A percentile compares a stretch with the other conserved stretches of the same genome.
These are phyloP conservation scores for Laticauda colubrina DNA, from an alignment of 2,113 vertebrate genomes.

Conservation along the genomic window DNA sequence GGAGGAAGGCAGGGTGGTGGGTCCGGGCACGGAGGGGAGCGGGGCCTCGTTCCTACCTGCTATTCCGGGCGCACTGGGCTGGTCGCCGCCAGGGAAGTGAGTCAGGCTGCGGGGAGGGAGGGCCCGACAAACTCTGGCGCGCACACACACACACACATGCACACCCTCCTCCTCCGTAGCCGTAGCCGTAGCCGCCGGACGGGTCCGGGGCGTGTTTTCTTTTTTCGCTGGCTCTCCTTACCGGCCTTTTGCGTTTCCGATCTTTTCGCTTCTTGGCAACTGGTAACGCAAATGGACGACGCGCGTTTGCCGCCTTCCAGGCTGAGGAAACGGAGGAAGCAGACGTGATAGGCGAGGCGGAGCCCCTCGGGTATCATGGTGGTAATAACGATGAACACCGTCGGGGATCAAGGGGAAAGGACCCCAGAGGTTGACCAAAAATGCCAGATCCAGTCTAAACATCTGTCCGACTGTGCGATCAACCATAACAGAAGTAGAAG, in stretches of 20 bases:
- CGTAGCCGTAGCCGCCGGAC: neutral
- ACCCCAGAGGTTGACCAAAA: neutral
- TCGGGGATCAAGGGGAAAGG: neutral
- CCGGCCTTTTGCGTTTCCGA: neutral
- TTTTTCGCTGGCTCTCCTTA: neutral
- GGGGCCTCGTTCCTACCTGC: neutral
- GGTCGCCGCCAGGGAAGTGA: neutral
- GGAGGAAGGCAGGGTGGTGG: neutral
- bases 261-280: neutral
- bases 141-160: too few species aligned
- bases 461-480: neutral
- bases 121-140: constrained; percentile 27
- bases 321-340: neutral
- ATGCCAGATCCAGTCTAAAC: neutral
- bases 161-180: constrained; percentile 43
- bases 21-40: too few species aligned
- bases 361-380: neutral
- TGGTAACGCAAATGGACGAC: neutral
- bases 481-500: neutral
- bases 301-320: neutral
- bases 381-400: neutral
- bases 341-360: neutral
- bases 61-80: neutral
- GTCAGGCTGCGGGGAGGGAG: constrained; percentile 29
- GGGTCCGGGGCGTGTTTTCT: neutral